Conservation (phyloP, 2,113 vertebrate genomes). For the Vombatus ursinus region DNA sequence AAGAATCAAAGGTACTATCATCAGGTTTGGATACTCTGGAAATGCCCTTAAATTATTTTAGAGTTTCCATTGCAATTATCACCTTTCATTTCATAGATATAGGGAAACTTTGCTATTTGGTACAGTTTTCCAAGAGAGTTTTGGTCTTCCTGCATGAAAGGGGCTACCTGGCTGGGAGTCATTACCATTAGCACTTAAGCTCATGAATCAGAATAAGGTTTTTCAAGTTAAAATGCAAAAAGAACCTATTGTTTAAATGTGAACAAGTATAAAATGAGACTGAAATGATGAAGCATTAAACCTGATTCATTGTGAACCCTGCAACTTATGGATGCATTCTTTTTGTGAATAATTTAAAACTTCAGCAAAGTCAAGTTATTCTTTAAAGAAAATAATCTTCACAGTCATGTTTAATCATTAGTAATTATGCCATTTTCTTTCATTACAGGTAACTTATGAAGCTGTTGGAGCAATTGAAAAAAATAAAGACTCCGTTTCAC, state of each 20-base stretch:
- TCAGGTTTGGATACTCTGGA: not conserved
- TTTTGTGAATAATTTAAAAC: conserved; percentile 23
- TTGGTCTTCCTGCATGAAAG: not conserved
- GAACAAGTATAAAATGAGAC: not conserved
- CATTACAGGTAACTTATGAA: conserved; percentile 92
- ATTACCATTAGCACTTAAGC: not conserved
- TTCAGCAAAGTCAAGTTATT: not conserved
- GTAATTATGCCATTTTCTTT: conserved; percentile 76
- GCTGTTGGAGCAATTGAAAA: conserved; percentile 90
- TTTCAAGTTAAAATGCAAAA: not conserved
- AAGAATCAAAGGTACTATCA: not conserved
- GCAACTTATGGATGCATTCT: not conserved
- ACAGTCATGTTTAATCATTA: conserved; percentile 47
- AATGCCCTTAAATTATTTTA: not conserved
- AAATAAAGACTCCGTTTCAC: conserved; percentile 95
- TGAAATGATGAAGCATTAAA: not conserved
- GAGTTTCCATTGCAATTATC: not conserved
- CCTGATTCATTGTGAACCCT: not conserved
- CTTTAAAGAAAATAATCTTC: conserved; percentile 37
- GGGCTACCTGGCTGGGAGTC: rapidly evolving
- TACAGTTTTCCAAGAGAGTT: not conserved
- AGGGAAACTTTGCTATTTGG: rapidly evolving
- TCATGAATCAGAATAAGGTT: not conserved
- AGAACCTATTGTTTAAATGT: not conserved
- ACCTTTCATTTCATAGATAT: not conserved